A percentile compares a stretch with the other conserved stretches of the same genome.
Evolutionary conservation across 2,888 invertebrate species (phyloP).

Genomic region (Drosophila eohydei): DNA sequence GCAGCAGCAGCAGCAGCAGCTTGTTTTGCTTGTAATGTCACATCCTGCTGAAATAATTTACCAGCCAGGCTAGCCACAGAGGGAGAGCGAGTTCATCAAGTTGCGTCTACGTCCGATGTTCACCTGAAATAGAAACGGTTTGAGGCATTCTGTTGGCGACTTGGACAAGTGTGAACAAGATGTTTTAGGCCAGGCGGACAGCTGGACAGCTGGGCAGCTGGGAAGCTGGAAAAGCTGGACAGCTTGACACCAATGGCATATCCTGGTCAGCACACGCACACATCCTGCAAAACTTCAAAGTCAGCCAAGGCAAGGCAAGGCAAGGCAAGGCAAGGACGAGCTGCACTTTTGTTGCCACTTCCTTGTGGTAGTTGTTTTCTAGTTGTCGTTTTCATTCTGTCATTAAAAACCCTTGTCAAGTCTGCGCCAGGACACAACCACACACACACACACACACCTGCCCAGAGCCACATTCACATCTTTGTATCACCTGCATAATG

Average conservation of each 20-base stretch:
- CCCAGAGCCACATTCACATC: conserved; percentile 29
- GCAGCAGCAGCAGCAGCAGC: conserved; percentile 69
- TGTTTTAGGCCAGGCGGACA: conserved; percentile 81
- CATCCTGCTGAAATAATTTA: conserved; percentile 80
- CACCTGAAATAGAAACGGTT: conserved; percentile 29
- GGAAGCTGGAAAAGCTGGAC: conserved; percentile 71
- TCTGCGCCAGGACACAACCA: conserved; percentile 60
- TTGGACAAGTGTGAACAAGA: conserved; percentile 84
- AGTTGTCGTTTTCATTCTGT: conserved; percentile 76
- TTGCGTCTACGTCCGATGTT: conserved; percentile 27
- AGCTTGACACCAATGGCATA: conserved; percentile 76
- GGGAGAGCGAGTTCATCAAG: conserved; percentile 45
- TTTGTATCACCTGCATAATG: conserved; percentile 61
- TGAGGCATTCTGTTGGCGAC: conserved; percentile 44
- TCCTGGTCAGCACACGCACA: conserved; percentile 59
- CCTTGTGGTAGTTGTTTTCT: conserved; percentile 40
- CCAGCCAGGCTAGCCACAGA: conserved; percentile 49
- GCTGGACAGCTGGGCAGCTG: conserved; percentile 50
- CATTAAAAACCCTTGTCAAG: conserved; percentile 85
- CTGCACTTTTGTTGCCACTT: conserved; percentile 54
- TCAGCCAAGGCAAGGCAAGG: conserved; percentile 28
- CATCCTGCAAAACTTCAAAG: conserved; percentile 70
- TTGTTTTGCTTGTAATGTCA: conserved; percentile 78
- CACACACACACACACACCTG: conserved; percentile 19
- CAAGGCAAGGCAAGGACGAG: conserved; percentile 31